phyloP scores from a whole-genome alignment of 2,888 invertebrate species.

The Limulus polyphemus region DNA sequence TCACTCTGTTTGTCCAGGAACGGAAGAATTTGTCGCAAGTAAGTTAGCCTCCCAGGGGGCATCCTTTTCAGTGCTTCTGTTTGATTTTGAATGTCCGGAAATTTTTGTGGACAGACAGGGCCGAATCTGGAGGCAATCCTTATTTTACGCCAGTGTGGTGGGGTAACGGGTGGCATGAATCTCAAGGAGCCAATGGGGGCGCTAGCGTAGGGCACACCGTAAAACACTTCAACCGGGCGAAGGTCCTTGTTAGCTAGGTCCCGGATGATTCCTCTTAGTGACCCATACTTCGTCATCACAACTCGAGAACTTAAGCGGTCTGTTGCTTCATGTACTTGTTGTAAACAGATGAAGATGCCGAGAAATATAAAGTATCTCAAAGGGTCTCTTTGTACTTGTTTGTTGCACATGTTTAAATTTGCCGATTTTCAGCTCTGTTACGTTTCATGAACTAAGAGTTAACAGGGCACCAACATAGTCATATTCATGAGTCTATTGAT shows the following conservation, averaged over 20 bases:
- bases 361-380: too few species aligned
- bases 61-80: constrained; percentile 69
- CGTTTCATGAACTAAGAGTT: too few species aligned
- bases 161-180: constrained; percentile 87
- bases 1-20: constrained; percentile 84
- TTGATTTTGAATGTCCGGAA: constrained; percentile 53
- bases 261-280: constrained; percentile 49
- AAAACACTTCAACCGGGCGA: constrained; percentile 42
- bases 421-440: too few species aligned
- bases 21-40: constrained; percentile 69
- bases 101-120: constrained; percentile 61
- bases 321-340: neutral
- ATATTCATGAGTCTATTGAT: too few species aligned
- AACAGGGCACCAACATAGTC: too few species aligned
- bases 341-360: too few species aligned
- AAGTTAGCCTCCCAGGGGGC: constrained; percentile 81
- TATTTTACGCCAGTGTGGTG: constrained; percentile 58
- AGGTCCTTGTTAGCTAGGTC: constrained; percentile 37
- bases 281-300: constrained; percentile 74
- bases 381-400: too few species aligned
- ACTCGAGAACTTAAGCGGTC: constrained; percentile 56
- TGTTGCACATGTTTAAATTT: too few species aligned
- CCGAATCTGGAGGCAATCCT: constrained; percentile 59
- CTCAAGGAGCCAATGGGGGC: constrained; percentile 45
- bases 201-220: constrained; percentile 39